phyloP scores from a whole-genome alignment of 2,113 vertebrate species.

The Peucedramus taeniatus region DNA sequence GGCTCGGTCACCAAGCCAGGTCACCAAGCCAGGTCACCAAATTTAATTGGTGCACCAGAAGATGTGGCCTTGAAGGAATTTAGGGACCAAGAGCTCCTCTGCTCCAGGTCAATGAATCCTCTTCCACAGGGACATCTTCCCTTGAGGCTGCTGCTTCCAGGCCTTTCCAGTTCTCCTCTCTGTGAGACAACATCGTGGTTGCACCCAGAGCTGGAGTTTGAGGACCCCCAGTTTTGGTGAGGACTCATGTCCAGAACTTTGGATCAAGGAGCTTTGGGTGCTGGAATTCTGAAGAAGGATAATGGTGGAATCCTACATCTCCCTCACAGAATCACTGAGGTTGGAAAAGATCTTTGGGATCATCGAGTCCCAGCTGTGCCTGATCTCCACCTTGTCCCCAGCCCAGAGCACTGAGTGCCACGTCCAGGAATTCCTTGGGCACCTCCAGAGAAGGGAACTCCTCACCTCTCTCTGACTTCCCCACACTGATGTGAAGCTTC shows the following conservation, averaged over 20 bases:
- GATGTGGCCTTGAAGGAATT: neutral
- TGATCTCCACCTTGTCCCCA: fast-evolving
- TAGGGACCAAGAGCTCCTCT: neutral
- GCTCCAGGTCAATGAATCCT: neutral
- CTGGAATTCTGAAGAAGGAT: neutral
- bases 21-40: too few species aligned
- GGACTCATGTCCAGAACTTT: neutral
- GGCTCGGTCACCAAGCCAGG: neutral
- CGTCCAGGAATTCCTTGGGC: neutral
- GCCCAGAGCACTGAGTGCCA: neutral
- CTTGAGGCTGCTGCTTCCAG: neutral
- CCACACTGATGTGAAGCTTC: neutral
- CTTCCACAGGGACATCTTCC: neutral
- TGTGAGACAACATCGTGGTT: fast-evolving
- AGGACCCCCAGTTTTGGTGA: fast-evolving
- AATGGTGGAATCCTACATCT: neutral
- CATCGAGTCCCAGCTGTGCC: fast-evolving
- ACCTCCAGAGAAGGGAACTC: neutral
- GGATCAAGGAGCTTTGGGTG: neutral
- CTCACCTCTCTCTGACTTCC: neutral
- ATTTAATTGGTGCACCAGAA: neutral
- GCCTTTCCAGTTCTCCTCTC: neutral
- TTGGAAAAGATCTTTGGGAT: neutral
- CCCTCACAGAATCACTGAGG: fast-evolving
- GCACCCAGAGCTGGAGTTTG: neutral